Percentiles rank a stretch among this genome's conserved stretches.
These are phyloP conservation scores for Aleiodes alternator DNA, from an alignment of 2,888 invertebrate species.

Conservation along the genomic window DNA sequence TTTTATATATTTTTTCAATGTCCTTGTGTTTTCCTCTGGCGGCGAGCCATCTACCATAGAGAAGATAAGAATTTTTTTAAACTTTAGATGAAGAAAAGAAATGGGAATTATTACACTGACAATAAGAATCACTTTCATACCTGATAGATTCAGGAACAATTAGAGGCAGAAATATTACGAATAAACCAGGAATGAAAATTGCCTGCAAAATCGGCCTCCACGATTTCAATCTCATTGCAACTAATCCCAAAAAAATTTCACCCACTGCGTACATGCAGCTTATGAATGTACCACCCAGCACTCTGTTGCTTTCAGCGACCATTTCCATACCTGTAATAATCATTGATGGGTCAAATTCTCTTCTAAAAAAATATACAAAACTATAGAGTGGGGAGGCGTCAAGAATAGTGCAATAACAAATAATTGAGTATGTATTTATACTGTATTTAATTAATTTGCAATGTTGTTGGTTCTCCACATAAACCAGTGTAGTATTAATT, in stretches of 20 bases:
- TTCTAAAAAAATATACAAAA: too few species aligned
- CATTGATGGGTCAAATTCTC: conserved; percentile 39
- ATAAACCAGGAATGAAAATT: conserved; percentile 82
- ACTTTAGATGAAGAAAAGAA: too few species aligned
- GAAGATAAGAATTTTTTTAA: neutral
- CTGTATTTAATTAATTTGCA: too few species aligned
- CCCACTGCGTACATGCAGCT: conserved; percentile 85
- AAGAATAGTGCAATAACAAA: too few species aligned
- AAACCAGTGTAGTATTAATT: too few species aligned
- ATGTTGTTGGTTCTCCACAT: too few species aligned
- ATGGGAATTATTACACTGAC: too few species aligned
- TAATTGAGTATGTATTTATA: too few species aligned
- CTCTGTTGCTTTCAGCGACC: conserved; percentile 84
- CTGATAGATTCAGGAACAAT: conserved; percentile 83
- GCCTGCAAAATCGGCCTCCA: conserved; percentile 83
- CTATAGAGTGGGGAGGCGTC: too few species aligned
- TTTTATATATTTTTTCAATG: conserved; percentile 79
- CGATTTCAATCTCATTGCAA: conserved; percentile 82
- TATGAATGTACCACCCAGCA: conserved; percentile 83
- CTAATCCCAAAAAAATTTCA: conserved; percentile 81
- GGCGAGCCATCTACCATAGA: conserved; percentile 81
- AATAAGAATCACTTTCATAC: conserved; percentile 53
- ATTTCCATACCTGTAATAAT: conserved; percentile 82
- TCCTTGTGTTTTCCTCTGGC: conserved; percentile 78
- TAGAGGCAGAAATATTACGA: conserved; percentile 82